Conservation (phyloP, 2,888 invertebrate species). For the Platerodrilus igneus region DNA sequence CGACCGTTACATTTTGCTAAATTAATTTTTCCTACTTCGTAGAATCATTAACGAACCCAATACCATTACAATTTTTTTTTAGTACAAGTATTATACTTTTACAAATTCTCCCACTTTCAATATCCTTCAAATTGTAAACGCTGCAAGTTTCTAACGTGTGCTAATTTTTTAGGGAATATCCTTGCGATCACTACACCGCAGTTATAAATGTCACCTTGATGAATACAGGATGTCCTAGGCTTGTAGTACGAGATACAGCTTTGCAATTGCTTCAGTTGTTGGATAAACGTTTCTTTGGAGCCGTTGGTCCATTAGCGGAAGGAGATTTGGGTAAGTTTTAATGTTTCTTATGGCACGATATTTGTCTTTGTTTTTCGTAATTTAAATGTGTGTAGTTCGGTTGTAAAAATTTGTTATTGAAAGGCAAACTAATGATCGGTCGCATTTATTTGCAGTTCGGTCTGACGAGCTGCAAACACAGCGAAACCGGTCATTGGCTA, state of each 20-base stretch:
- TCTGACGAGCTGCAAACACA: no score
- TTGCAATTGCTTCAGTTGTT: constrained; percentile 88
- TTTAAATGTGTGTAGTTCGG: not conserved
- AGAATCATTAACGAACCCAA: no score
- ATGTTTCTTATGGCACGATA: not conserved
- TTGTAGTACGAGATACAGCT: constrained; percentile 89
- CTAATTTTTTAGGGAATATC: constrained; percentile 71
- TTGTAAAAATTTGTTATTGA: no score
- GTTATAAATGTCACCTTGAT: constrained; percentile 96
- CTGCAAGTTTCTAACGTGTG: no score
- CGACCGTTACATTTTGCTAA: no score
- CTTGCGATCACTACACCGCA: constrained; percentile 96
- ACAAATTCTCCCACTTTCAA: no score
- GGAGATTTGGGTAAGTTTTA: constrained; percentile 70
- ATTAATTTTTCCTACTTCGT: no score
- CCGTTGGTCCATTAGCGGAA: constrained; percentile 67
- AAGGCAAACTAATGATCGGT: constrained; percentile 1
- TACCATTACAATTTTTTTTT: no score
- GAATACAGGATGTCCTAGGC: constrained; percentile 92
- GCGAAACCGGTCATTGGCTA: no score
- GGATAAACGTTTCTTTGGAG: constrained; percentile 93
- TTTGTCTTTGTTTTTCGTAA: constrained; percentile 1
- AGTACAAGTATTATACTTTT: no score
- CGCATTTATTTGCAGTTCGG: no score
- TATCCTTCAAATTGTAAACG: no score